Base-by-base conservation (phyloP, 2,797 vertebrate species). In the Thalassophryne amazonica region DNA sequence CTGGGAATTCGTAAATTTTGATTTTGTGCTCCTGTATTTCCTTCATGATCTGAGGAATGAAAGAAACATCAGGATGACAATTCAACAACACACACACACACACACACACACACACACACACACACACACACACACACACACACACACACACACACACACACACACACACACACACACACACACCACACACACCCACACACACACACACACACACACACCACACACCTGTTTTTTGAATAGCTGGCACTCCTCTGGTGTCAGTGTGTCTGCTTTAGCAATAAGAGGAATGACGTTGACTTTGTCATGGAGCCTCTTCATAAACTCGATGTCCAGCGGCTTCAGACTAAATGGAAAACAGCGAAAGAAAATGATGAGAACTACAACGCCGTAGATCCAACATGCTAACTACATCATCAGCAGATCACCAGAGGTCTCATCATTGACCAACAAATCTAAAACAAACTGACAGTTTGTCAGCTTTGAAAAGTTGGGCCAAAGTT, bases 201-300 rank as follows among this genome's bases (percentile, higher is more conserved):
- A 1, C 32, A 24, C 0, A 12, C 3, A 59, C 3, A 34, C 19
- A 38, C 3, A n/a, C 13, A 14, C 13, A 48, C n/a, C 24, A 39
- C 10, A 54, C 56, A 92, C 91, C 90, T 92, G 91, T 66, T 92
- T 93, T 65, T 93, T 93, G 68, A 93, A 93, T 7, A 90, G 89
- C 60, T 92, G 90, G 69, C 91, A 93, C 70, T 92, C 91, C 53
- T 93, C 91, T 0, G 91, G 90, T 3, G 91, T 93, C 43, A 93
- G 77, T 0, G 91, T 93, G 73, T 92, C 91, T 0, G 91, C 91
- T 61, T 93, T 93, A 3, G 91, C 90, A 12, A 93, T 92, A 1
- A 93, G 89, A 2, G 91, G 91, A 54, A 93, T 92, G 45, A 93
- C 89, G n/a, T 93, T 93, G 47, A 93, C 91, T 75, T 92, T 93